These are phyloP conservation scores for Porites lutea DNA, from an alignment of 64 coral and sea anemone genomes.

Conservation along the genomic window DNA sequence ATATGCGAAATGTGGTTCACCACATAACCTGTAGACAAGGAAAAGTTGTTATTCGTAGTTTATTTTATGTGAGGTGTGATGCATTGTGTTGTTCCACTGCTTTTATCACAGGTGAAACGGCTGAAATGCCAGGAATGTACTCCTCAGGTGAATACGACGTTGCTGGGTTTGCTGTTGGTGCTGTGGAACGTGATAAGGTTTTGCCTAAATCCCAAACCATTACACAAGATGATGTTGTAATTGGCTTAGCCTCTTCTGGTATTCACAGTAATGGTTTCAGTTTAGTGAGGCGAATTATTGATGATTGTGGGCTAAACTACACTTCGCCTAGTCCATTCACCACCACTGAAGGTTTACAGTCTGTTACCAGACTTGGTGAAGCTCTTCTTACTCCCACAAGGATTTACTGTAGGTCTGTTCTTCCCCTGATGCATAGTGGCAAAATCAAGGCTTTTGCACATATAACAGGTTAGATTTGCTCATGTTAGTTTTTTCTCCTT, in stretches of 20 bases:
- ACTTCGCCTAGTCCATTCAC: conserved; percentile 78
- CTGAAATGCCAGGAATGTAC: conserved; percentile 99
- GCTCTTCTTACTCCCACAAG: conserved; percentile 78
- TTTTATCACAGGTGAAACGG: conserved; percentile 83
- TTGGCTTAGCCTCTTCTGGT: conserved; percentile 89
- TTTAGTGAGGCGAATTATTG: conserved; percentile 79
- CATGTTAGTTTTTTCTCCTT: not conserved
- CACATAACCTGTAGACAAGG: no score
- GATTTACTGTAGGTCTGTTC: conserved; percentile 86
- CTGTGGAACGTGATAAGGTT: conserved; percentile 77
- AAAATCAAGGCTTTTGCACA: conserved; percentile 97
- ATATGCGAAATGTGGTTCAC: no score
- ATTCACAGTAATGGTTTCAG: conserved; percentile 97
- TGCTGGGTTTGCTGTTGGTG: conserved; percentile 94
- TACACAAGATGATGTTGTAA: conserved; percentile 73
- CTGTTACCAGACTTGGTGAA: conserved; percentile 77
- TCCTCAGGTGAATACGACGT: conserved; percentile 86
- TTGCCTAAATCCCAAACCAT: conserved; percentile 69
- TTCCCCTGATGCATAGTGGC: conserved; percentile 79
- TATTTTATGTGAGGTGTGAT: no score
- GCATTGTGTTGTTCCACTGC: not conserved
- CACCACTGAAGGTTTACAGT: conserved; percentile 77
- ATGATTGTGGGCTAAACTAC: conserved; percentile 46
- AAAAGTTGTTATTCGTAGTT: no score
- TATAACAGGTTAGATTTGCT: conserved; percentile 80